Conservation (phyloP, 2,888 invertebrate species). For the Xestia rhomboidea region DNA sequence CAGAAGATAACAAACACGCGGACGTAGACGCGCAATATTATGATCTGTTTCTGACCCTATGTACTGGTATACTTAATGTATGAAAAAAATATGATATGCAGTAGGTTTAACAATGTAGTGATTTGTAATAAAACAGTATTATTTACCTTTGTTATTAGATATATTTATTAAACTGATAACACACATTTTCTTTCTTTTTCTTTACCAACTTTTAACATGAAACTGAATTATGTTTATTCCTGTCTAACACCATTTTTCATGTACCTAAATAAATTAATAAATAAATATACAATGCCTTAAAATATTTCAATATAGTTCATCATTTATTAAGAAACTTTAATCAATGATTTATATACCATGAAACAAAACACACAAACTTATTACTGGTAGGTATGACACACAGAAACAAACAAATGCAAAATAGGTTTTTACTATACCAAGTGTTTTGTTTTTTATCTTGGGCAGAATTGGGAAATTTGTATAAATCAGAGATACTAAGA, state of each 20-base stretch:
- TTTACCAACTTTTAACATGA: conserved; percentile 3
- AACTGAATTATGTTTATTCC: background rate
- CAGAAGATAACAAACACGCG: background rate
- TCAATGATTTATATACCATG: background rate
- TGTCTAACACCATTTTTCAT: background rate
- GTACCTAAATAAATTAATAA: background rate
- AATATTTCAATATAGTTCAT: background rate
- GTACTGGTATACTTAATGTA: background rate
- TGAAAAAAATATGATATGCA: background rate
- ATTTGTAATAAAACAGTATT: conserved; percentile 63
- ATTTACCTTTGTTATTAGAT: conserved; percentile 53
- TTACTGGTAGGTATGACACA: conserved; percentile 15
- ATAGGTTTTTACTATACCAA: background rate
- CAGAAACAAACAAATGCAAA: conserved; percentile 20
- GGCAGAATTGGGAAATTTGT: background rate
- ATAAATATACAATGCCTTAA: too few relatives aligned
- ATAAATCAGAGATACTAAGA: background rate
- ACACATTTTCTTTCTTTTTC: conserved; percentile 36
- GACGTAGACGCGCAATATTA: conserved; percentile 6
- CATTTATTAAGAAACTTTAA: background rate
- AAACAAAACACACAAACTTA: conserved; percentile 5
- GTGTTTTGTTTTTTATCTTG: background rate
- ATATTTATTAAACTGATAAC: conserved; percentile 62
- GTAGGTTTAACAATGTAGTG: conserved; percentile 4
- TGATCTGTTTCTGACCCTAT: conserved; percentile 17